A percentile compares a stretch with the other conserved stretches of the same genome.
Conservation (phyloP, 2,797 vertebrate species). For the Clangula hyemalis region DNA sequence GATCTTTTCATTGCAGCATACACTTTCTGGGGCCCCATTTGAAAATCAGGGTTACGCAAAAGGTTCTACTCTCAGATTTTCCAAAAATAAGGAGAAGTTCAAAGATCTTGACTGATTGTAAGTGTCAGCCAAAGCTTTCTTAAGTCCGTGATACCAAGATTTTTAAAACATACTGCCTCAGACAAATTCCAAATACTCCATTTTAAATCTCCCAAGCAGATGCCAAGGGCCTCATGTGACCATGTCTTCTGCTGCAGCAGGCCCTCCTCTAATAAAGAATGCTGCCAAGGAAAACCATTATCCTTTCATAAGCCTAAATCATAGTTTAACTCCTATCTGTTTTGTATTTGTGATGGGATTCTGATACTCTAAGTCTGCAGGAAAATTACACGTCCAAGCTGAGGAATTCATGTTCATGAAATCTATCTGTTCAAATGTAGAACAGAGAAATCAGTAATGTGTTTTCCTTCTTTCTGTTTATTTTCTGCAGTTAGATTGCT, state of each 20-base stretch:
- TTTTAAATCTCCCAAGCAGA: background rate
- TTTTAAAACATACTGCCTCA: background rate
- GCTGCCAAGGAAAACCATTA: background rate
- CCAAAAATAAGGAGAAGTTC: background rate
- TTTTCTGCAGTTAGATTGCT: background rate
- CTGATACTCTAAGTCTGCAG: background rate
- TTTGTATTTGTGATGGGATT: background rate
- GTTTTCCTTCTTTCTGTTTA: background rate
- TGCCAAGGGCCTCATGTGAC: background rate
- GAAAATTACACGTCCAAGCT: background rate
- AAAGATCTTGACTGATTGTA: background rate
- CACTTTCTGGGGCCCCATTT: background rate
- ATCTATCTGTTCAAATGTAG: slow-evolving; percentile 19
- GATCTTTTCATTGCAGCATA: background rate
- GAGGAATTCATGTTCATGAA: background rate
- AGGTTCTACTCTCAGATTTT: background rate
- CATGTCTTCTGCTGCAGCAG: background rate
- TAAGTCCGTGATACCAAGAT: background rate
- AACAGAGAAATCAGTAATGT: background rate
- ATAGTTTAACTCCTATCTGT: background rate
- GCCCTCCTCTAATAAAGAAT: background rate
- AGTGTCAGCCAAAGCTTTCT: background rate
- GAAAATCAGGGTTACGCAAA: background rate
- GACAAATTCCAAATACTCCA: background rate
- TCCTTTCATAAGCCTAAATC: background rate